Evolutionary conservation across 2,888 invertebrate species (phyloP).

Genomic region (Margaritifera margaritifera): DNA sequence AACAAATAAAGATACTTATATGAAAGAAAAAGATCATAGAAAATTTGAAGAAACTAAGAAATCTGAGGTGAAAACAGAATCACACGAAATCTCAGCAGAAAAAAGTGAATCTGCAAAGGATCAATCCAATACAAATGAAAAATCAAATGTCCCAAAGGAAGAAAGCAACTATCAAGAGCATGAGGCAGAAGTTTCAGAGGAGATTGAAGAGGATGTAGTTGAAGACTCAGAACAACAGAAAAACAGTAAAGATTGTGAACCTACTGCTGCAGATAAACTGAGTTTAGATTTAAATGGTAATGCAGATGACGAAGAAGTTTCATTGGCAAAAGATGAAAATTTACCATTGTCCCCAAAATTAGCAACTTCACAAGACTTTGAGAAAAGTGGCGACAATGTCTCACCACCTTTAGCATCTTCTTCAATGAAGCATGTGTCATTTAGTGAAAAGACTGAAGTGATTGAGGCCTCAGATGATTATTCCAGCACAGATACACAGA

Average conservation of each 20-base stretch:
- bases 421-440: constrained; percentile 46
- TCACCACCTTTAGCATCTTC: constrained; percentile 12
- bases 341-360: too few species aligned
- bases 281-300: not conserved
- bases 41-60: constrained; percentile 1
- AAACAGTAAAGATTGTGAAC: too few species aligned
- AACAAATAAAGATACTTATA: constrained; percentile 8
- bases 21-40: constrained; percentile 1
- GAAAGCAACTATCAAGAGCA: not conserved
- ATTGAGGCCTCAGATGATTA: constrained; percentile 34
- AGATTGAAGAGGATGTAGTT: not conserved
- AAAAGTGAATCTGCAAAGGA: too few species aligned
- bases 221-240: too few species aligned
- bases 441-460: constrained; percentile 48
- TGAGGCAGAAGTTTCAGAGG: not conserved
- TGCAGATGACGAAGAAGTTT: not conserved
- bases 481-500: constrained; percentile 46
- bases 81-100: too few species aligned
- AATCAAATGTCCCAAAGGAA: not conserved
- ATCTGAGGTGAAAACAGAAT: not conserved
- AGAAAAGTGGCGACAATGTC: constrained; percentile 6
- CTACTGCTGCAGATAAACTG: too few species aligned
- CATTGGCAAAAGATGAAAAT: constrained; percentile 1
- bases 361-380: constrained; percentile 6
- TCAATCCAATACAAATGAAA: too few species aligned